Conservation (phyloP, 2,113 vertebrate genomes). For the Elachura formosa region DNA sequence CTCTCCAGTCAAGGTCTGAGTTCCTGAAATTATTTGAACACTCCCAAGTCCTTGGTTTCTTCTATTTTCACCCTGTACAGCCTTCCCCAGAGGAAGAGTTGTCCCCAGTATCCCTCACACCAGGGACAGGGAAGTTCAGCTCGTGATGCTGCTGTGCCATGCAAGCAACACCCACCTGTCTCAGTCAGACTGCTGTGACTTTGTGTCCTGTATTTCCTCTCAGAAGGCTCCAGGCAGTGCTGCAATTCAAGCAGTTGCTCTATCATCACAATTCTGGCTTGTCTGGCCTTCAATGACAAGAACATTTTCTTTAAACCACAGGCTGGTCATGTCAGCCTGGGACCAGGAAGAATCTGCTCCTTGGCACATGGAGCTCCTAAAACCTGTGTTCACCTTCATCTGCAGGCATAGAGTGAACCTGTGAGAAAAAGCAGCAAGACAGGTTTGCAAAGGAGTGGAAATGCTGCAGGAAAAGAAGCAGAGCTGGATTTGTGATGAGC, state of each 20-base stretch:
- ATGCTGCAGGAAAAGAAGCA: not conserved
- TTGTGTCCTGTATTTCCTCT: not conserved
- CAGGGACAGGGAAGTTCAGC: not conserved
- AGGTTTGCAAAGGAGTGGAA: not conserved
- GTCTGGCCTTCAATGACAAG: not conserved
- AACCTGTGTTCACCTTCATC: not conserved
- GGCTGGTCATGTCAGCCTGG: not conserved
- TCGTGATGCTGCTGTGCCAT: not conserved
- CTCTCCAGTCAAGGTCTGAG: not conserved
- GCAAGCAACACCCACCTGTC: not conserved
- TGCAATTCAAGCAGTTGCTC: not conserved
- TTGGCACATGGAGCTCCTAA: not conserved
- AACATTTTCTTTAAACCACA: rapidly evolving
- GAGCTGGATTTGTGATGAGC: not conserved
- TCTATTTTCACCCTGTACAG: not conserved
- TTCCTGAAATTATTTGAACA: not conserved
- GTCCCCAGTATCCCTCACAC: not conserved
- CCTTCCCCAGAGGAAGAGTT: not conserved
- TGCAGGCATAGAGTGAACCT: not conserved
- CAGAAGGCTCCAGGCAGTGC: not conserved
- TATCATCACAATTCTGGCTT: not conserved
- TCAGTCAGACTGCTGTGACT: not conserved
- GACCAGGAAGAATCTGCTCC: not conserved
- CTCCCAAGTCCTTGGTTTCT: not conserved
- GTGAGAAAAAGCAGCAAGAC: not conserved